Evolutionary conservation across 2,888 invertebrate genomes (phyloP), one percentile per base, ranked within the genome.

Genomic region (Pinctada fucata): DNA sequence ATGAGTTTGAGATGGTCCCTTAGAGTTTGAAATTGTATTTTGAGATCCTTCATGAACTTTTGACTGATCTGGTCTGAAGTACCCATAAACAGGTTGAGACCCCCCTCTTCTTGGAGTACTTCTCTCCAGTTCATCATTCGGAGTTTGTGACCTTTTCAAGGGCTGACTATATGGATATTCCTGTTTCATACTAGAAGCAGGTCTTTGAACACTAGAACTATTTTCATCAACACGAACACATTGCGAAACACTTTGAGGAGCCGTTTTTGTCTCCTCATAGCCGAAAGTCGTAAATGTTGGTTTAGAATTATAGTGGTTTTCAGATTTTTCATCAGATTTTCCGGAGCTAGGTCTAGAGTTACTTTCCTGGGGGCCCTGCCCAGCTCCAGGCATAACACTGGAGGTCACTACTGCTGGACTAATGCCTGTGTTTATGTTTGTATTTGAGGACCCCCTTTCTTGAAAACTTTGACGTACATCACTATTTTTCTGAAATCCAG

Each of bases 251-350:
- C n/a, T 47, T 51, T 31, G 13, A 31, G 49, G 58, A 31, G 47
- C 16, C 13, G 49, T n/a, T 64, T 49, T 65, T 58, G 64, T 52
- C 51, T 68, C 68, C 52, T 84, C 84, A 76, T 86, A 86, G 0
- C 86, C 86, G 76, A 86, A 86, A 47, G 85, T 86, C 49, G 86
- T 84, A 64, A 86, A 86, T 49, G 86, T 85, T 72, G 86, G 86
- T 58, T 82, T 83, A 6, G 48, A 8, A n/a, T 52, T 75, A n/a
- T 48, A 75, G n/a, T 68, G 69, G 16, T 58, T 58, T 6, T 75
- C 75, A 6, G 75, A 58, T 67, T 16, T 16, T 47, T 48, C 58
- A 16, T 10, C 49, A 8, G 48, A 48, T 67, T 75, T 77, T 45
- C 83, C 80, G 73, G 83, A 79, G 82, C 79, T 78, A 72, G 80